Evolutionary conservation across 2,888 invertebrate genomes (phyloP).

Genomic region (Coelinius sp.): DNA sequence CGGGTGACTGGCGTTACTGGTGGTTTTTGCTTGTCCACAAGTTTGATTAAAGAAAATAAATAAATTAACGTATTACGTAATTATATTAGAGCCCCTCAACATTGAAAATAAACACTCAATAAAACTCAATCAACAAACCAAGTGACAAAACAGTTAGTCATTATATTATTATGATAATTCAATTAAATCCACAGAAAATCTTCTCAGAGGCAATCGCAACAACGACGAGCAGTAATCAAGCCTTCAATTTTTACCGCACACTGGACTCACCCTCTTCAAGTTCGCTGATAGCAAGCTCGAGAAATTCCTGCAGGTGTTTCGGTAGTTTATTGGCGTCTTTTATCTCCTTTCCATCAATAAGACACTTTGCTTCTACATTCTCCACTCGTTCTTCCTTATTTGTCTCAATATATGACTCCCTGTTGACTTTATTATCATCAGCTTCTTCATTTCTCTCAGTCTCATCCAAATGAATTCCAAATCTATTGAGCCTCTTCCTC

Average conservation of each 20-base stretch:
- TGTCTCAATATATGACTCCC: too few relatives aligned
- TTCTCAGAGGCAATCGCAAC: constrained; percentile 53
- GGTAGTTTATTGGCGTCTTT: constrained; percentile 79
- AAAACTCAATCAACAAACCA: constrained; percentile 4
- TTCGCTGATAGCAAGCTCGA: constrained; percentile 74
- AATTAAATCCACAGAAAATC: constrained; percentile 14
- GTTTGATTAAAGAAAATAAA: neutral
- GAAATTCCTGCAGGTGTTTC: constrained; percentile 85
- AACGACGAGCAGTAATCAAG: constrained; percentile 65
- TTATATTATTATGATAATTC: neutral
- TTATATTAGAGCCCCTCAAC: too few relatives aligned
- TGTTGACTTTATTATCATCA: too few relatives aligned
- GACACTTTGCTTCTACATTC: constrained; percentile 71
- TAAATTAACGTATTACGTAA: too few relatives aligned
- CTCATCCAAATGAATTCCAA: constrained; percentile 79
- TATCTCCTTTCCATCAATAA: constrained; percentile 79
- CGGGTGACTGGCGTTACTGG: constrained; percentile 9
- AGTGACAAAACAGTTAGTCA: constrained; percentile 32
- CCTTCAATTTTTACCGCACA: constrained; percentile 64
- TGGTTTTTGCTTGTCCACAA: neutral
- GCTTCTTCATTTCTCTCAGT: constrained; percentile 64
- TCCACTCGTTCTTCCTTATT: constrained; percentile 67
- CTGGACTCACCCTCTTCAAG: constrained; percentile 72
- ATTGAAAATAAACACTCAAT: neutral
- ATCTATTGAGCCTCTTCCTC: constrained; percentile 79